A percentile compares a stretch with the other conserved stretches of the same genome.
phyloP scores from a whole-genome alignment of 2,113 vertebrate species.

The Elgaria multicarinata region DNA sequence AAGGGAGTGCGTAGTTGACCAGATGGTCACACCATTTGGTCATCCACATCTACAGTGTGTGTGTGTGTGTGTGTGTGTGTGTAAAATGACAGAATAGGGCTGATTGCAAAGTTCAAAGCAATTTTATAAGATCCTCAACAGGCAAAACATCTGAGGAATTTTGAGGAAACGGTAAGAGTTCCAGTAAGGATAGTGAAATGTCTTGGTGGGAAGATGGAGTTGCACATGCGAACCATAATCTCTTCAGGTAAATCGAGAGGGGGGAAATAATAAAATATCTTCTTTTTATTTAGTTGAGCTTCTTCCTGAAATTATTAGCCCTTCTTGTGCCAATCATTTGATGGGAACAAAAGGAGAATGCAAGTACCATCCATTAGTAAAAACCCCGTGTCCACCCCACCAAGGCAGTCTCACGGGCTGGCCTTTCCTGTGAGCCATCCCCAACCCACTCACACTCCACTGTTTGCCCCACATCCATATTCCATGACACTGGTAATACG shows the following conservation, averaged over 20 bases:
- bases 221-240: not conserved
- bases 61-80: too few relatives aligned
- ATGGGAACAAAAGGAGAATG: not conserved
- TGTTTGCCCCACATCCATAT: not conserved
- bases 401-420: not conserved
- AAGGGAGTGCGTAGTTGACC: too few relatives aligned
- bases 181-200: not conserved
- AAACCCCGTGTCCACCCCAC: not conserved
- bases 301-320: not conserved
- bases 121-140: not conserved
- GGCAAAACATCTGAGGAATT: not conserved
- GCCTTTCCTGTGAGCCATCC: not conserved
- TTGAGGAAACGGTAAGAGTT: not conserved
- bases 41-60: too few relatives aligned
- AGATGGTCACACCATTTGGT: too few relatives aligned
- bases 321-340: not conserved
- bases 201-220: not conserved
- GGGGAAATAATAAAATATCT: not conserved
- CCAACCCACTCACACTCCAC: not conserved
- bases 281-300: not conserved
- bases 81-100: too few relatives aligned
- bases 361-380: not conserved
- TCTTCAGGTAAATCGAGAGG: not conserved
- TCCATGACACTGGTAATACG: not conserved
- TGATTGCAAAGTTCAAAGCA: not conserved